Evolutionary conservation across 2,797 vertebrate species (phyloP).

Genomic region (Glyptemys insculpta): DNA sequence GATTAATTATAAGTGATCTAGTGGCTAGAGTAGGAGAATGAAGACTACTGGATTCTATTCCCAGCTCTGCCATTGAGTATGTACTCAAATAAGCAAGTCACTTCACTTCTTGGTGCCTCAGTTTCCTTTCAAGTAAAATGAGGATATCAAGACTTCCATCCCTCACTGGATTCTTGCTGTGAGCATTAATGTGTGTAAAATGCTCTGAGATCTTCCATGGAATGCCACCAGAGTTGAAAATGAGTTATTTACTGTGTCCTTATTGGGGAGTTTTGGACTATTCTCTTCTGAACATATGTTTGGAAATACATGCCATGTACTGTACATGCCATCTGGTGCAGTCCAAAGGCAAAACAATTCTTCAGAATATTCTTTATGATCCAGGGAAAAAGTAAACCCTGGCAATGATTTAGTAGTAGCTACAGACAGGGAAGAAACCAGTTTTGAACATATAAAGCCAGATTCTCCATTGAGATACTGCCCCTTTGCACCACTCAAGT

Average conservation of each 20-base stretch:
- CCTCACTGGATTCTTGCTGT: neutral
- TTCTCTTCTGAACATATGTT: neutral
- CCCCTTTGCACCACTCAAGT: neutral
- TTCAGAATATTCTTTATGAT: neutral
- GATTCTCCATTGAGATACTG: neutral
- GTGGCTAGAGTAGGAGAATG: neutral
- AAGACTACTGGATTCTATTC: neutral
- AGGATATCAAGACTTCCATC: neutral
- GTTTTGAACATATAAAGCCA: neutral
- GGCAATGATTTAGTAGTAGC: neutral
- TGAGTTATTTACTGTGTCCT: neutral
- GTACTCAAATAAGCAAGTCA: neutral
- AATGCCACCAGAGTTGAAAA: neutral
- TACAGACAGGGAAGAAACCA: neutral
- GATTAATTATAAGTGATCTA: neutral
- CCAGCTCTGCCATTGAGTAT: neutral
- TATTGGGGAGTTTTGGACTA: neutral
- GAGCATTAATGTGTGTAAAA: neutral
- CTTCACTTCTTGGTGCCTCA: neutral
- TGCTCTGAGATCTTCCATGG: neutral
- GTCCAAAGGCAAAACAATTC: neutral
- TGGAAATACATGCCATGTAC: neutral
- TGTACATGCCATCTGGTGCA: neutral
- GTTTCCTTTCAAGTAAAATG: slow-evolving; percentile 8
- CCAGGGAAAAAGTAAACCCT: neutral